A percentile compares a stretch with the other conserved stretches of the same genome.
Conservation (phyloP, 2,113 vertebrate genomes). For the Polypterus bichir region DNA sequence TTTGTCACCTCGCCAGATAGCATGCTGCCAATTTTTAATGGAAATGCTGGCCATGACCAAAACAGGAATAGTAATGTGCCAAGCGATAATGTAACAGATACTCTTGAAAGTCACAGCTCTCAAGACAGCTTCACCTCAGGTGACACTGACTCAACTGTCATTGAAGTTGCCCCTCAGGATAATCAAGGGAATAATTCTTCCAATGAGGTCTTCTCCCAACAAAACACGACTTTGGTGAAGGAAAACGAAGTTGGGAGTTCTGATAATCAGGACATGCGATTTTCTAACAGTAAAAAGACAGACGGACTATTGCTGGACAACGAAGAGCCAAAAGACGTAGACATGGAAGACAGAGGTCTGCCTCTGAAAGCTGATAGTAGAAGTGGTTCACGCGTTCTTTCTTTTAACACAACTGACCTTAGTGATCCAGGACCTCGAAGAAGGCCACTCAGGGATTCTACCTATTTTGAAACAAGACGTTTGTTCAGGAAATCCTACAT, state of each 20-base stretch:
- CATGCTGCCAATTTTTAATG: conserved; percentile 38
- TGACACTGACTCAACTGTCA: conserved; percentile 39
- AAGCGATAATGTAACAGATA: conserved; percentile 43
- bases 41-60: conserved; percentile 30
- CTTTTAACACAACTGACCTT: conserved; percentile 41
- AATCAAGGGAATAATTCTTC: background rate
- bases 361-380: background rate
- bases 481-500: conserved; percentile 71
- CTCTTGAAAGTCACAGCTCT: conserved; percentile 51
- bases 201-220: background rate
- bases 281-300: background rate
- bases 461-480: conserved; percentile 45
- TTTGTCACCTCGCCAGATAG: conserved; percentile 48
- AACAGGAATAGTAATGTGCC: conserved; percentile 37
- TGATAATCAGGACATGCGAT: background rate
- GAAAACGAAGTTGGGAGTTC: no score
- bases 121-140: conserved; percentile 24
- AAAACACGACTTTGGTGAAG: background rate
- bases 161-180: conserved; percentile 28
- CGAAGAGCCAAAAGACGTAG: background rate
- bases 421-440: conserved; percentile 41
- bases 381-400: conserved; percentile 26
- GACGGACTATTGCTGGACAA: background rate
- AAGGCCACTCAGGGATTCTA: conserved; percentile 42
- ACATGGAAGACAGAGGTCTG: background rate